phyloP scores from a whole-genome alignment of 2,113 vertebrate species.

The Thamnophis sirtalis region DNA sequence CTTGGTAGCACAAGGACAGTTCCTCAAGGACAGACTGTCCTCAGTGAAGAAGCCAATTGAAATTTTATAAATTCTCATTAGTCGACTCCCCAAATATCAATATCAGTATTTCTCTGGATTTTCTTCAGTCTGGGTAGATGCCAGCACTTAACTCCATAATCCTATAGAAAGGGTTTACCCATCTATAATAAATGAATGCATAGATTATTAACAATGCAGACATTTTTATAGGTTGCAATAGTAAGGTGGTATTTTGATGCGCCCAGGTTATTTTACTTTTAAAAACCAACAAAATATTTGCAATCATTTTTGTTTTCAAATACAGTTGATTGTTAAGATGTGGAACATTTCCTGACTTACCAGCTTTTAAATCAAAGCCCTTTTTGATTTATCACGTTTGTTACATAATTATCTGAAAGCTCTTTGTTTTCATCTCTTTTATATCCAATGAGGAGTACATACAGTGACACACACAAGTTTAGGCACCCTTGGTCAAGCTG shows the following conservation, averaged over 20 bases:
- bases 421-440: not conserved
- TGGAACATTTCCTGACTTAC: not conserved
- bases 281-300: not conserved
- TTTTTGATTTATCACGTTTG: not conserved
- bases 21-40: not conserved
- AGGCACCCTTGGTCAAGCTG: not conserved
- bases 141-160: not conserved
- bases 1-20: not conserved
- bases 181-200: not conserved
- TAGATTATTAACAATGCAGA: not conserved
- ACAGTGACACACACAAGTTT: not conserved
- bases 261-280: not conserved
- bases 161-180: not conserved
- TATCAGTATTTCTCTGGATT: not conserved
- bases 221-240: not conserved
- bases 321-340: not conserved
- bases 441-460: not conserved
- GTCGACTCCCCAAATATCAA: not conserved
- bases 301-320: not conserved
- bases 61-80: not conserved
- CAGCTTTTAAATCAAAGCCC: not conserved
- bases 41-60: not conserved
- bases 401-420: not conserved
- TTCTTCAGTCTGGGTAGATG: not conserved
- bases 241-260: not conserved